Evolutionary conservation across 2,888 invertebrate species (phyloP), one percentile per base, ranked within the genome.

Genomic region (Nemurella pictetii): DNA sequence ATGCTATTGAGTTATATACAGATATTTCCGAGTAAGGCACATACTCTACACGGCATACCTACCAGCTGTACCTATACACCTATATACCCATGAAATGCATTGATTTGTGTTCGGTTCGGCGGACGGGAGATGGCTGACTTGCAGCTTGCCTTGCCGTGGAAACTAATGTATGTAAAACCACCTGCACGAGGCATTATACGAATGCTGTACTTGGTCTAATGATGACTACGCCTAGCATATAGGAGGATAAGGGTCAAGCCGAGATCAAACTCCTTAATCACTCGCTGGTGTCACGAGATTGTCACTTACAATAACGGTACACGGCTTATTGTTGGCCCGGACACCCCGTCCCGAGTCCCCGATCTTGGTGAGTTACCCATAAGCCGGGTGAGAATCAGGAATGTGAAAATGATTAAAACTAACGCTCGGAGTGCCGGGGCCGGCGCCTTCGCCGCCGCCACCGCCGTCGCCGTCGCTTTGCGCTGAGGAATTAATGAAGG

Each of bases 261-360:
- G 7, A 74, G 85, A 85, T 85, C 85, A 85, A 85, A 81, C 84
- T 85, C 81, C 80, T 85, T 85, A 84, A 85, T 84, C 83, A 83
- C 55, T 32, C 35, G 55, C 81, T 82, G 84, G 74, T 84, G 85
- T 83, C 83, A 77, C 73, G 72, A 7, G 9, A 26, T 81, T 55
- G 55, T 78, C 82, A 72, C 82, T 27, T 55, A 55, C 26, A 78
- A n/a, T 72, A 72, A 82, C 82, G 72, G 72, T 82, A 80, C 80
- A 15, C 35, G 20, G 27, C 55, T 26, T 55, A 36, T 28, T 82
- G 82, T 82, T 28, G 26, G 36, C 35, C 55, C 27, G 20, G 82
- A 12, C 82, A 55, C 82, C 82, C 78, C 78, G 29, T n/a, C 15
- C 30, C 28, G 29, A n/a, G 28, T 29, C 30, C 27, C 4, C 0